Evolutionary conservation across 1,140 invertebrate genomes (phyloP), one percentile per base, ranked within the genome.

Genomic region (Bombus breviceps): DNA sequence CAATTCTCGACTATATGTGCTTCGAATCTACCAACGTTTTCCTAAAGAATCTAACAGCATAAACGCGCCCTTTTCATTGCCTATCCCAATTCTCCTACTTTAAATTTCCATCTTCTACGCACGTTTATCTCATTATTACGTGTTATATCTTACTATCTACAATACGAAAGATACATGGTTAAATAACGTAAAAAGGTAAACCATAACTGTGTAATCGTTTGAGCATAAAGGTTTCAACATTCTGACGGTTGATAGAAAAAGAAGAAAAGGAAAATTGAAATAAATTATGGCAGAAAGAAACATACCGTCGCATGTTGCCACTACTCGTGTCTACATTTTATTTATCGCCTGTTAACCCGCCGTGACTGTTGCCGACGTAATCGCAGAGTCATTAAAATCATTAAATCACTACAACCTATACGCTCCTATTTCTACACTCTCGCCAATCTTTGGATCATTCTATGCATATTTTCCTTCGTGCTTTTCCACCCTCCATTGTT

Each of bases 71-170:
- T 43, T 64, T 83, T 77, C 72, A 69, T 59, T 39, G 53, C 32
- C 25, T 25, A 28, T 12, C 13, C 1, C n/a, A 22, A 73, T 79
- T 37, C 68, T 74, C 57, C 39, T 41, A 13, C 41, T 39, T 34
- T 9, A 15, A 5, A 53, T 22, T 87, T 76, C 62, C 77, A 32
- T 77, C 80, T 83, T 59, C 32, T 43, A 25, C 69, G 57, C 43
- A 3, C 32, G 76, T 89, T 90, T 92, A 91, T 91, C 89, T 89
- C 86, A 89, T 86, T 90, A 87, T 43, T 90, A 89, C 88, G 86
- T 0, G 47, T 2, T 53, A 18, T 43, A 15, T 37, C 34, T 37
- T 37, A 71, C 83, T 71, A 79, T 84, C 76, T 62, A 15, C 43
- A 0, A 47, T 47, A 79, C 37, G 39, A 41, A 43, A 47, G 76